phyloP scores from a whole-genome alignment of 2,113 vertebrate species.

The Proterorhinus semilunaris region DNA sequence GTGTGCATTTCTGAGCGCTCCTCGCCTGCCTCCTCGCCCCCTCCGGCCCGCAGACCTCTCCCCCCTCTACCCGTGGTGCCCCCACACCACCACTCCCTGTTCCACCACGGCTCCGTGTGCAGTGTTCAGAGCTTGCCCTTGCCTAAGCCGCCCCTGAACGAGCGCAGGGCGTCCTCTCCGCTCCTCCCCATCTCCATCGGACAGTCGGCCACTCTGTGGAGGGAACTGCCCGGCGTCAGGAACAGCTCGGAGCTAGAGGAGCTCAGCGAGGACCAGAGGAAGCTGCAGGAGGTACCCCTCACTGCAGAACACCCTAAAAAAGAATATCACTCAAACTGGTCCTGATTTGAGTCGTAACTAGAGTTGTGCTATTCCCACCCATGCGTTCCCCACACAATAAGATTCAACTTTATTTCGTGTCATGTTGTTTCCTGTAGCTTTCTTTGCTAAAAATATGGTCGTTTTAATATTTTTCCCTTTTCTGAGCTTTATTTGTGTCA shows the following conservation, averaged over 20 bases:
- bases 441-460: no score
- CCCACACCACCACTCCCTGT: constrained; percentile 49
- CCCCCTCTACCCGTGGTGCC: constrained; percentile 60
- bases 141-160: constrained; percentile 63
- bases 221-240: constrained; percentile 86
- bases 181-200: constrained; percentile 81
- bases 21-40: constrained; percentile 65
- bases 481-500: no score
- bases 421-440: no score
- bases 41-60: constrained; percentile 81
- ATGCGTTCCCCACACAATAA: no score
- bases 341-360: no score
- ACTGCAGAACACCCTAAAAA: background rate
- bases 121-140: constrained; percentile 69
- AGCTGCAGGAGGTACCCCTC: constrained; percentile 87
- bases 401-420: no score
- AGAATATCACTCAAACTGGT: background rate
- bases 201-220: constrained; percentile 84
- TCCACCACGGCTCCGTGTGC: constrained; percentile 71
- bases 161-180: constrained; percentile 66
- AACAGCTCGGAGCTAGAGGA: constrained; percentile 78
- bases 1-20: constrained; percentile 54
- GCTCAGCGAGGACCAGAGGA: constrained; percentile 84
- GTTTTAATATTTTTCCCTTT: no score
- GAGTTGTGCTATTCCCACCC: no score